Conservation (phyloP, 30 jellyfish, hydroid and myxozoan species). For the Hydra vulgaris region DNA sequence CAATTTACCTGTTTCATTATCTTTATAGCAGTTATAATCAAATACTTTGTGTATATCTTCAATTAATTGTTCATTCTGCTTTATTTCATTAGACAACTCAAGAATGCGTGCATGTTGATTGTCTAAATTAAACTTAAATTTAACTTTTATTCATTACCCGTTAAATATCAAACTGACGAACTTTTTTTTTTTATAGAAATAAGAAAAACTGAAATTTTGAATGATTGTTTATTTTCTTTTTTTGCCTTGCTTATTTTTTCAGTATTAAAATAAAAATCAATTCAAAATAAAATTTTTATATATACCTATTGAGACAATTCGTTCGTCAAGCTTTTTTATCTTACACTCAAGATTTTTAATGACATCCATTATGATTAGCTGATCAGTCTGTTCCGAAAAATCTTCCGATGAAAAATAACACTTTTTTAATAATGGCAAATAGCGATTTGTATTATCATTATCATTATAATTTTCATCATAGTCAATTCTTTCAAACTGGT, state of each 20-base stretch:
- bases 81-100: background rate
- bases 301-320: constrained; percentile 6
- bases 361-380: constrained; percentile 1
- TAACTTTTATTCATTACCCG: no score
- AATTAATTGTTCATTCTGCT: background rate
- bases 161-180: no score
- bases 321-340: constrained; percentile 1
- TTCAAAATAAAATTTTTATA: background rate
- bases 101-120: background rate
- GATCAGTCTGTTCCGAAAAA: background rate
- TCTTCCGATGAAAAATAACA: background rate
- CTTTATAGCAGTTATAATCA: background rate
- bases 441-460: no score
- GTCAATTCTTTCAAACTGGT: background rate
- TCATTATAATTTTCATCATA: background rate
- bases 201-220: no score
- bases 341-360: constrained; percentile 15
- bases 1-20: background rate
- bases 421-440: background rate
- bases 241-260: no score
- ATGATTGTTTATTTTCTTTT: no score
- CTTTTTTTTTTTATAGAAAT: no score
- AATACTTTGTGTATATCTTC: background rate
- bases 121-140: background rate
- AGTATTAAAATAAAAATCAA: background rate